Base-by-base conservation (phyloP, 2,113 vertebrate genomes). In the Nipponia nippon region DNA sequence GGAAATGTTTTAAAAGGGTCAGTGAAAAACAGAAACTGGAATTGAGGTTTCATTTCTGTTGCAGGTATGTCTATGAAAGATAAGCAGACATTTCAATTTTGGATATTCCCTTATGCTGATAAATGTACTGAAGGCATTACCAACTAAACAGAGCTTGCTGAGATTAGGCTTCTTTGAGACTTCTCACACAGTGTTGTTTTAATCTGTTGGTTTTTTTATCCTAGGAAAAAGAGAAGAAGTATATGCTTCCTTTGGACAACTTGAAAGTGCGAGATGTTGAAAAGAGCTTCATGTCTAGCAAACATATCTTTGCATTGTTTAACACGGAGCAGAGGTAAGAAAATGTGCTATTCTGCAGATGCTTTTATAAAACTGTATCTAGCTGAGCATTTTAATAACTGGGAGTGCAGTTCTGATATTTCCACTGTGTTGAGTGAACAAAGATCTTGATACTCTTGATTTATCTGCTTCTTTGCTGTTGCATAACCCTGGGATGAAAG, bases 271-370 rank as follows among this genome's bases (percentile, higher is more conserved):
- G 99, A 84, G 99, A 99, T 25, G 98, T 99, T 72, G 99, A 99
- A 90, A 99, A 99, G 97, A 98, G 99, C 84, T 99, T 99, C 94
- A 99, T 99, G 99, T 99, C 99, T 89, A 99, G 98, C 83, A 99
- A 99, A 97, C 99, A 99, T 25, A 98, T 99, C 93, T 99, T 99
- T 47, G 99, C 98, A 50, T 98, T 99, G 97, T 99, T 99, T 97
- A 99, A 99, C 98, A 99, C 99, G 0, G 99, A 99, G 70, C 99
- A 99, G 98, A 99, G 99, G 99, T 99, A 96, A 98, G 98, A 30
- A 58, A 80, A 44, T 27, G 32, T 98, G 97, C 98, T 95, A 84
- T 92, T 93, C 69, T 66, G n/a, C 47, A 83, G 32, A 29, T 40
- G 16, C 6, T 47, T 56, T 8, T 62, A 11, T 62, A 44, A 83